Conservation (phyloP, 2,888 invertebrate species). For the Pasiphila rectangulata region DNA sequence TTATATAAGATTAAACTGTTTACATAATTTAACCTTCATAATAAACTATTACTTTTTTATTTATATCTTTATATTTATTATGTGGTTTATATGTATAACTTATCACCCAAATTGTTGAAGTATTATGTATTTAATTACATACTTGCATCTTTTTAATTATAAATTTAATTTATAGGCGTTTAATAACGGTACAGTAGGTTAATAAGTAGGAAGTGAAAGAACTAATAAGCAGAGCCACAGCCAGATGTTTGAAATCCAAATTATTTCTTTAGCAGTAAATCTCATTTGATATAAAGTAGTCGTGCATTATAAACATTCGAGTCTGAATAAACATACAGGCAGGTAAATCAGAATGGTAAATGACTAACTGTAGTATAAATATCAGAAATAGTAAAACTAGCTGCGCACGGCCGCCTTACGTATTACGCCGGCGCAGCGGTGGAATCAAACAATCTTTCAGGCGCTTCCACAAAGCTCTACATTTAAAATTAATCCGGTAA, state of each 20-base stretch:
- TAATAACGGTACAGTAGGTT: too few relatives aligned
- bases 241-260: conserved; percentile 67
- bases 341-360: conserved; percentile 79
- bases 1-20: too few relatives aligned
- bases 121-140: too few relatives aligned
- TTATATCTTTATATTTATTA: too few relatives aligned
- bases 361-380: conserved; percentile 78
- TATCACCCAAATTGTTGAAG: too few relatives aligned
- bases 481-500: conserved; percentile 75
- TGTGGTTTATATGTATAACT: too few relatives aligned
- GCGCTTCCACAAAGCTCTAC: conserved; percentile 69
- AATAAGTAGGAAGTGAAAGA: conserved; percentile 37
- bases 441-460: conserved; percentile 74
- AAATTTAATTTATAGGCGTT: too few relatives aligned
- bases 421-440: too few relatives aligned
- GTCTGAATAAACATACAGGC: conserved; percentile 72
- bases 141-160: too few relatives aligned
- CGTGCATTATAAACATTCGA: conserved; percentile 74
- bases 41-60: too few relatives aligned
- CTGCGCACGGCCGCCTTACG: conserved; percentile 40
- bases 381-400: conserved; percentile 72
- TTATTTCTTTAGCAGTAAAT: conserved; percentile 69
- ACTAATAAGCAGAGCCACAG: conserved; percentile 47
- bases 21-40: too few relatives aligned
- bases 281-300: conserved; percentile 74